Evolutionary conservation across 2,888 invertebrate genomes (phyloP), one percentile per base, ranked within the genome.

Genomic region (Heliconius ismenius): DNA sequence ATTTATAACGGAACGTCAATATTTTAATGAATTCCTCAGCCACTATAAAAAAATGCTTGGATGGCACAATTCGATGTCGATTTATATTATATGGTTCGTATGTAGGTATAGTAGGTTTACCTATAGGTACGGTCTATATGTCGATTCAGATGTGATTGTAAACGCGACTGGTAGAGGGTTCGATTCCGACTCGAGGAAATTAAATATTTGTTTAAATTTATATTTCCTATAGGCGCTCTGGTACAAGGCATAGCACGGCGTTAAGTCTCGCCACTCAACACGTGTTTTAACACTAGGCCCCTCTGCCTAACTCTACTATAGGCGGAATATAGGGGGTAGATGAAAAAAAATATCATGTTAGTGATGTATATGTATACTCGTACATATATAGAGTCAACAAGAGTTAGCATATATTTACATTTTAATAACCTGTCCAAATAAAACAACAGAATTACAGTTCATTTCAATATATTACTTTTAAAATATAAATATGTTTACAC

Each of bases 381-480:
- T n/a, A 32, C 43, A 43, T 10, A n/a, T n/a, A 58, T n/a, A 3
- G 10, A n/a, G 10, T n/a, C 43, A n/a, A 58, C 3, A 1, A n/a
- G n/a, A n/a, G 58, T 58, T 21, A 10, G n/a, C 58, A 54, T 54
- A n/a, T 54, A 54, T 7, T n/a, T 3, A n/a, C 9, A 58, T 58
- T n/a, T n/a, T 24, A 24, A 60, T 11, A 24, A 60, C 4, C 24
- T 9, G 18, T 43, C 1, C 1, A 67, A 62, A 73, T 73, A 73
- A 58, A 62, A 73, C 70, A 78, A 77, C 65, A 36, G 64, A 43
- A 49, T 54, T 81, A 78, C 82, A 83, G 81, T 85, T 69, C 83
- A 84, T 86, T 80, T 86, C 85, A 87, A 90, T 91, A 90, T 90
- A 91, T 91, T 91, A 90, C 83, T 84, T 88, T 83, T 84, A 83